phyloP scores from a whole-genome alignment of 2,888 invertebrate genomes.

The Drosophila picticornis region DNA sequence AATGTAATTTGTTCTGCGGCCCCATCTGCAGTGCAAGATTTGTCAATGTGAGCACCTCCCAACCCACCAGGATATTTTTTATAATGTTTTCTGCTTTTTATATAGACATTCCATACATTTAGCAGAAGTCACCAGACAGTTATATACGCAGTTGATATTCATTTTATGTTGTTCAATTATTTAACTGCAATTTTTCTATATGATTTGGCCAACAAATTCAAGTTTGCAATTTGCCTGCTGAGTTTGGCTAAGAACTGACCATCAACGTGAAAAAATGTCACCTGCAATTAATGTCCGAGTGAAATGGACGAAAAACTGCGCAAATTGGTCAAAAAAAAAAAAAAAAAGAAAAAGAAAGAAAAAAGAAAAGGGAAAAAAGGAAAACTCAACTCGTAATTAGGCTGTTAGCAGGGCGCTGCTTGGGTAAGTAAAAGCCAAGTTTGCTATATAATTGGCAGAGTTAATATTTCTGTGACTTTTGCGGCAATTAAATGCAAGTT shows the following conservation, averaged over 20 bases:
- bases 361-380: neutral
- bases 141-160: neutral
- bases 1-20: constrained; percentile 73
- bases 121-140: constrained; percentile 13
- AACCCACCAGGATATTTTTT: neutral
- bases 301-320: constrained; percentile 49
- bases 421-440: constrained; percentile 50
- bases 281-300: constrained; percentile 58
- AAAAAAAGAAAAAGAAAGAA: too few relatives aligned
- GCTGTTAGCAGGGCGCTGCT: neutral
- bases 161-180: neutral
- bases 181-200: neutral
- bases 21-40: constrained; percentile 33
- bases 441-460: constrained; percentile 54
- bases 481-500: constrained; percentile 72
- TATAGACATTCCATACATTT: constrained; percentile 23
- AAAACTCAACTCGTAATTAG: constrained; percentile 5
- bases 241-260: neutral
- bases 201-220: neutral
- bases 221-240: neutral
- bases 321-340: constrained; percentile 1
- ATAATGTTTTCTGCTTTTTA: constrained; percentile 32
- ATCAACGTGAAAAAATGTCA: constrained; percentile 20
- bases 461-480: constrained; percentile 39
- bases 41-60: constrained; percentile 1